Evolutionary conservation across 2,797 vertebrate species (phyloP).

Genomic region (Syncerus caffer): DNA sequence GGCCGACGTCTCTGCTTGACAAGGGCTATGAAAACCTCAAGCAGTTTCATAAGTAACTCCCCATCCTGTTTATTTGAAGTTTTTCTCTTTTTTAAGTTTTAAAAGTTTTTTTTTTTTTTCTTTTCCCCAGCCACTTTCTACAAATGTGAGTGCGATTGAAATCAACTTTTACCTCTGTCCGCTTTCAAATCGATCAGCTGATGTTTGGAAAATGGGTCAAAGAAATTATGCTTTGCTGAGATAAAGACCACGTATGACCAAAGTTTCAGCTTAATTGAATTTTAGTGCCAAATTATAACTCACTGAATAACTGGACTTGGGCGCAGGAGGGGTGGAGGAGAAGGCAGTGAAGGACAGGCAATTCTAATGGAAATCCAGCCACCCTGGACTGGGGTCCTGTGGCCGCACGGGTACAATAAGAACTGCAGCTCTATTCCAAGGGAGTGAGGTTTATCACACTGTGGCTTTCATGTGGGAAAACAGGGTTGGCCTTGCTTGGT

Average conservation of each 20-base stretch:
- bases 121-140: background rate
- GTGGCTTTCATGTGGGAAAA: slow-evolving; percentile 60
- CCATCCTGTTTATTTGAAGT: slow-evolving; percentile 5
- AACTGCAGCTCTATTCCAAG: background rate
- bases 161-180: background rate
- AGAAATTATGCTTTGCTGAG: slow-evolving; percentile 38
- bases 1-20: background rate
- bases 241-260: slow-evolving; percentile 61
- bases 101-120: background rate
- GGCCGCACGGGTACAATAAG: slow-evolving; percentile 60
- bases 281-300: slow-evolving; percentile 77
- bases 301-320: slow-evolving; percentile 55
- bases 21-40: background rate
- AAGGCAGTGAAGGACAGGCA: background rate
- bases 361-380: slow-evolving; percentile 77
- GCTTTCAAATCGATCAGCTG: background rate
- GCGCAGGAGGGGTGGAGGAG: slow-evolving; percentile 19
- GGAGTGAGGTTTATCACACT: slow-evolving; percentile 72
- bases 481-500: slow-evolving; percentile 34
- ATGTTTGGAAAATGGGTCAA: slow-evolving; percentile 49
- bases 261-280: slow-evolving; percentile 71
- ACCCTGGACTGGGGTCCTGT: slow-evolving; percentile 21
- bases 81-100: background rate
- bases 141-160: background rate
- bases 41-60: background rate